A percentile compares a stretch with the other conserved stretches of the same genome.
These are phyloP conservation scores for Euthynnus affinis DNA, from an alignment of 2,797 vertebrate species.

Conservation along the genomic window DNA sequence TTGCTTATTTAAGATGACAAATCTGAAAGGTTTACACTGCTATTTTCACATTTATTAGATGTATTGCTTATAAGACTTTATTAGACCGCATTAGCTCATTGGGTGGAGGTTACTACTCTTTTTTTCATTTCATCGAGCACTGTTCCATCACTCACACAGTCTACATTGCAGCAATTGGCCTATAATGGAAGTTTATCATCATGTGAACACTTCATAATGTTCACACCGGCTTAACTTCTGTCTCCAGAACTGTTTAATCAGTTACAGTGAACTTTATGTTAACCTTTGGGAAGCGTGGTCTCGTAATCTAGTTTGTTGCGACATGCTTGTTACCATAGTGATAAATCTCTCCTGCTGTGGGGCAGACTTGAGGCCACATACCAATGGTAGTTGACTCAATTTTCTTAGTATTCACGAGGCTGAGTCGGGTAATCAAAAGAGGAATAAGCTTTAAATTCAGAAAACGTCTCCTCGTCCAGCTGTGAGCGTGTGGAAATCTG, in stretches of 20 bases:
- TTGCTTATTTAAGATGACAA: not conserved
- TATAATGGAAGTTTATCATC: not conserved
- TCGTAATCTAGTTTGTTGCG: constrained; percentile 54
- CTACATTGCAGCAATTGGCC: not conserved
- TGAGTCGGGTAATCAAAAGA: not conserved
- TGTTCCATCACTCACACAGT: not conserved
- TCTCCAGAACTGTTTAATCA: not conserved
- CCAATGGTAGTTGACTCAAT: constrained; percentile 57
- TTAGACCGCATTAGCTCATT: too few species aligned
- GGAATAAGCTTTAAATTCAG: not conserved
- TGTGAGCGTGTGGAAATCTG: constrained; percentile 2
- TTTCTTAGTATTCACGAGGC: constrained; percentile 43
- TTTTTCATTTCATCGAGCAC: not conserved
- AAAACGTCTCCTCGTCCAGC: constrained; percentile 4
- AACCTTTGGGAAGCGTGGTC: constrained; percentile 21
- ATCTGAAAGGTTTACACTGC: not conserved
- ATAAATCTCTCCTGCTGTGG: constrained; percentile 63
- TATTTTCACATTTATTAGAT: not conserved
- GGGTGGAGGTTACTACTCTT: not conserved
- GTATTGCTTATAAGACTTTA: not conserved
- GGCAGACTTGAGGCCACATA: constrained; percentile 50
- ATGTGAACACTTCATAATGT: not conserved
- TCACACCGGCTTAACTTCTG: not conserved
- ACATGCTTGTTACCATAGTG: constrained; percentile 69
- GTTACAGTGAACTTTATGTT: constrained; percentile 13